phyloP scores from a whole-genome alignment of 2,797 vertebrate genomes.

The Pseudochaenichthys georgianus region DNA sequence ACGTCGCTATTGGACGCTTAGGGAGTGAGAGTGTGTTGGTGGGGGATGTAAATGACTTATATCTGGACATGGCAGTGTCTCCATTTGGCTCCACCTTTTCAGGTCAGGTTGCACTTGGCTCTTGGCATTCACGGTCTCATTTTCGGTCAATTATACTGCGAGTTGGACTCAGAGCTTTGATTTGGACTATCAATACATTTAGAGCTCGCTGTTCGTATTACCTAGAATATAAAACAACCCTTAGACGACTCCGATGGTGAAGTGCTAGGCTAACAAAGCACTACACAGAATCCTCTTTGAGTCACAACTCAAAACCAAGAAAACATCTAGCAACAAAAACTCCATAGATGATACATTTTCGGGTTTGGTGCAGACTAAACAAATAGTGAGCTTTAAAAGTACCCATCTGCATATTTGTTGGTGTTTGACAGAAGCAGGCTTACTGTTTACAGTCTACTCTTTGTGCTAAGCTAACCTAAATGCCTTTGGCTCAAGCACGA shows the following conservation, averaged over 20 bases:
- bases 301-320: neutral
- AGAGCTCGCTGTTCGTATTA: conserved; percentile 13
- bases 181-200: neutral
- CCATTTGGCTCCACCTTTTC: too few relatives aligned
- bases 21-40: too few relatives aligned
- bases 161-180: conserved; percentile 23
- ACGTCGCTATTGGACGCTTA: too few relatives aligned
- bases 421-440: neutral
- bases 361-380: neutral
- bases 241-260: conserved; percentile 6
- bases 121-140: conserved; percentile 35
- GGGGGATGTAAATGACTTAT: conserved; percentile 70
- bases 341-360: neutral
- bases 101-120: too few relatives aligned
- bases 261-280: neutral
- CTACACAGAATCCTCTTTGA: neutral
- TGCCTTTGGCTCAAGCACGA: neutral
- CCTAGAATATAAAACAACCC: neutral
- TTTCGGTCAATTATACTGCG: conserved; percentile 25
- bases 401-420: neutral
- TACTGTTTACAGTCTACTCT: neutral
- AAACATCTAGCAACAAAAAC: neutral
- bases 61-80: conserved; percentile 56
- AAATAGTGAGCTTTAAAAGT: neutral
- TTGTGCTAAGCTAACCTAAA: conserved; percentile 2